Evolutionary conservation across 2,113 vertebrate species (phyloP), one percentile per base, ranked within the genome.

Genomic region (Upupa epops): DNA sequence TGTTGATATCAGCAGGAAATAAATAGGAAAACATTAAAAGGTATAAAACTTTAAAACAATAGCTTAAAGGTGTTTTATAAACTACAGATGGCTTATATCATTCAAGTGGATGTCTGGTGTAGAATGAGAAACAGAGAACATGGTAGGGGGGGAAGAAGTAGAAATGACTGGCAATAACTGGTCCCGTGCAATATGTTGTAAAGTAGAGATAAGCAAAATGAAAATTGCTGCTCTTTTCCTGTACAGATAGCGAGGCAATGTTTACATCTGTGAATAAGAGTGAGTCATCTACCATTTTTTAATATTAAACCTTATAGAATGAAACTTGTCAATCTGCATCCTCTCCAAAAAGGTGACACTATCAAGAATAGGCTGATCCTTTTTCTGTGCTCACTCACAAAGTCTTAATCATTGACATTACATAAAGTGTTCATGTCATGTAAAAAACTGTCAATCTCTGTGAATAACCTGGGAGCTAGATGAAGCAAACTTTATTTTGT

Each of bases 31-130:
- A 92, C 96, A 95, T 96, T 97, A 97, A 97, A 97, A 97, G 89
- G 90, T 97, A 95, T 96, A 94, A 97, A 97, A 96, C 80, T 97
- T 97, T 97, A 97, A 97, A 98, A 97, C 96, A 97, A 97, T 97
- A 97, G 96, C 96, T 98, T 97, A 96, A 97, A 98, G 96, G 95
- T 97, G 78, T 97, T 97, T 97, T 97, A 96, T 96, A 97, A 97
- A 96, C 92, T 97, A 95, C 96, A 98, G 96, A 97, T 97, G 96
- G 96, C 83, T 96, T 96, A 88, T 66, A 83, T 83, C 82, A 0
- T 90, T 97, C 95, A 95, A 95, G 90, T 79, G 81, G 93, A 94
- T 96, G 94, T 93, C 93, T 97, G 80, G 80, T 92, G 78, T 90
- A 92, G 94, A 95, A 97, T 96, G 79, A 96, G 85, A 97, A 97